Conservation (phyloP, 2,888 invertebrate species). For the Orchesellides sinensis region DNA sequence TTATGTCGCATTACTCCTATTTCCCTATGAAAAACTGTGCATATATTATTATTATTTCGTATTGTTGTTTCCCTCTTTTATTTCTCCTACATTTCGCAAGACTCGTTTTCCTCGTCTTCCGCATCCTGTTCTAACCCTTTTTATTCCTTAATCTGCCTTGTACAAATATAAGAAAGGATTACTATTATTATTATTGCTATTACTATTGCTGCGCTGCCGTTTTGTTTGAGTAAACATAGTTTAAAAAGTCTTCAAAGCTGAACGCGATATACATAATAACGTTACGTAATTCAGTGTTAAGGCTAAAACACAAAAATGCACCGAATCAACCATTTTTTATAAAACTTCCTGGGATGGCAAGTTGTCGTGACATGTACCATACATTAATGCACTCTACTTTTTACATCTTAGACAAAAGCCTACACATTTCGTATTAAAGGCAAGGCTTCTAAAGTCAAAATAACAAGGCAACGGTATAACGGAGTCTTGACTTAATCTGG, state of each 20-base stretch:
- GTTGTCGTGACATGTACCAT: slow-evolving; percentile 25
- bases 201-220: not conserved
- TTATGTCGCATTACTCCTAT: not conserved
- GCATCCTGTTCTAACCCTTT: not conserved
- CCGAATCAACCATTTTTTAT: slow-evolving; percentile 14
- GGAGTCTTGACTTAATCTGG: not conserved
- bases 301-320: not conserved
- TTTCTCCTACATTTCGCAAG: slow-evolving; percentile 12
- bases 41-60: slow-evolving; percentile 57
- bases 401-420: not conserved
- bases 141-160: slow-evolving; percentile 43
- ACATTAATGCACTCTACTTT: slow-evolving; percentile 56
- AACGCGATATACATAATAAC: not conserved
- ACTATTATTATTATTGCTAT: slow-evolving; percentile 51
- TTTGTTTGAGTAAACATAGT: not conserved
- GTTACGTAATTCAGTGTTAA: not conserved
- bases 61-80: slow-evolving; percentile 51
- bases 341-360: slow-evolving; percentile 48
- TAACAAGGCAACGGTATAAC: not conserved
- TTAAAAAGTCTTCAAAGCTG: not conserved
- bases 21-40: slow-evolving; percentile 45
- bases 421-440: not conserved
- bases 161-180: slow-evolving; percentile 49
- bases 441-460: not conserved
- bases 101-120: slow-evolving; percentile 5